Base-by-base conservation (phyloP, 2,888 invertebrate species). In the Choreutis nemorana region DNA sequence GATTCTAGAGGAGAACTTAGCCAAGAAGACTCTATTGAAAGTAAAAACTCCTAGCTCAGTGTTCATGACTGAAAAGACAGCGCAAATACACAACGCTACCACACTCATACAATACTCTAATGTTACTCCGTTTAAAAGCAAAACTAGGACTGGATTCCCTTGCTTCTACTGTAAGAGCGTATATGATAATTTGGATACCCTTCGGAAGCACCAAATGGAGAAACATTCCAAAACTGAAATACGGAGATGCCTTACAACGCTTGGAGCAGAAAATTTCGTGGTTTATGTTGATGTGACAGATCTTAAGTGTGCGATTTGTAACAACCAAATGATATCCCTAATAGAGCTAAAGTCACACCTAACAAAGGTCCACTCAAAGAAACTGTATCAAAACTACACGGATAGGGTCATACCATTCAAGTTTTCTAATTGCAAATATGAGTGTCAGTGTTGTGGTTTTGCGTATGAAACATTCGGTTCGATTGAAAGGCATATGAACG, bases 401-500 rank as follows among this genome's bases (percentile, higher is more conserved):
- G 70, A 73, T 12, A 42, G 71, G 24, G 55, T 75, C 0, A 59
- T 77, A 25, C 77, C 77, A 0, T 77, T 61, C 28, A 67, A 65
- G 28, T 26, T 77, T 4, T 42, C 52, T 0, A 36, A 45, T 8
- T 12, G 11, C 23, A 23, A 9, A 0, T 8, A 23, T 11, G 23
- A 13, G 8, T 26, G 77, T 20, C 66, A 67, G 36, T 35, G 67
- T 0, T 75, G 75, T 4, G 63, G 59, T 0, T 63, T 62, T 10
- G 56, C 39, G 5, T 75, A 67, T 20, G 72, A 73, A 32, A 73
- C 73, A 0, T 75, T 73, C 28, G 73, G 73, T 0, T 59, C 75
- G 0, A 65, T 72, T 1, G 75, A 75, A 15, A 30, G 70, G 0
- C 75, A 77, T 33, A 77, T 77, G 77, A 75, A 75, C 3, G 56